A percentile compares a stretch with the other conserved stretches of the same genome.
phyloP scores from a whole-genome alignment of 2,888 invertebrate genomes.

The Cataglyphis cursor region DNA sequence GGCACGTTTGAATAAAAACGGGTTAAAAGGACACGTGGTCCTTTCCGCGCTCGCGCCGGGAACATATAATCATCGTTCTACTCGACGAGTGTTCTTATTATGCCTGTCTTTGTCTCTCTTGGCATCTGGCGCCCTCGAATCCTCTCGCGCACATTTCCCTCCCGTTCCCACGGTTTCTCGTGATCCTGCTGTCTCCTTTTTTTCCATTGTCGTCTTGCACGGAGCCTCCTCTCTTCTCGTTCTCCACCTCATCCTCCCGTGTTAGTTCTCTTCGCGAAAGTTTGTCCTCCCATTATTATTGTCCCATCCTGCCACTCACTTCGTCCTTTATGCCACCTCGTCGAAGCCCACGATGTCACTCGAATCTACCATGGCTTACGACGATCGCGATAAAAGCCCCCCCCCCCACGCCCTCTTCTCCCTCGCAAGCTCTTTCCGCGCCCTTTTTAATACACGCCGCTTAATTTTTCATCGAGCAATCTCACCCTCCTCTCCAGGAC shows the following conservation, averaged over 20 bases:
- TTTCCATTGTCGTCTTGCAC: slow-evolving; percentile 2
- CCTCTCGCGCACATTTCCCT: slow-evolving; percentile 54
- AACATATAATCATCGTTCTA: slow-evolving; percentile 56
- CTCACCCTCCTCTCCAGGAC: slow-evolving; percentile 17
- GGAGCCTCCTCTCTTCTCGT: not conserved
- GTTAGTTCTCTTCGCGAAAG: slow-evolving; percentile 25
- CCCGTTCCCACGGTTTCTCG: slow-evolving; percentile 65
- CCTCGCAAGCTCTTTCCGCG: slow-evolving; percentile 19
- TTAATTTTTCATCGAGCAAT: slow-evolving; percentile 64
- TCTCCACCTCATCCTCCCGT: not conserved
- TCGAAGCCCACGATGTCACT: slow-evolving; percentile 48
- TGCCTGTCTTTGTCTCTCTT: slow-evolving; percentile 48
- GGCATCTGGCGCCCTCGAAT: slow-evolving; percentile 56
- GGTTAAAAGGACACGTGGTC: slow-evolving; percentile 58
- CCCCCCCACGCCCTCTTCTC: not conserved
- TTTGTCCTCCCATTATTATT: slow-evolving; percentile 57
- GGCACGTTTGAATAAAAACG: slow-evolving; percentile 42
- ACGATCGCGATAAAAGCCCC: slow-evolving; percentile 28
- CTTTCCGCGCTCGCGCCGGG: slow-evolving; percentile 68
- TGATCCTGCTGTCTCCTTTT: not conserved
- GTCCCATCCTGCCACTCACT: slow-evolving; percentile 35
- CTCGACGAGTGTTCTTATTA: slow-evolving; percentile 80
- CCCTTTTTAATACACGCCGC: slow-evolving; percentile 56
- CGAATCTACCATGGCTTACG: slow-evolving; percentile 39
- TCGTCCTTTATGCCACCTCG: slow-evolving; percentile 49